These are phyloP conservation scores for Monoplex corrugatus DNA, from an alignment of 2,888 invertebrate genomes.

Conservation along the genomic window DNA sequence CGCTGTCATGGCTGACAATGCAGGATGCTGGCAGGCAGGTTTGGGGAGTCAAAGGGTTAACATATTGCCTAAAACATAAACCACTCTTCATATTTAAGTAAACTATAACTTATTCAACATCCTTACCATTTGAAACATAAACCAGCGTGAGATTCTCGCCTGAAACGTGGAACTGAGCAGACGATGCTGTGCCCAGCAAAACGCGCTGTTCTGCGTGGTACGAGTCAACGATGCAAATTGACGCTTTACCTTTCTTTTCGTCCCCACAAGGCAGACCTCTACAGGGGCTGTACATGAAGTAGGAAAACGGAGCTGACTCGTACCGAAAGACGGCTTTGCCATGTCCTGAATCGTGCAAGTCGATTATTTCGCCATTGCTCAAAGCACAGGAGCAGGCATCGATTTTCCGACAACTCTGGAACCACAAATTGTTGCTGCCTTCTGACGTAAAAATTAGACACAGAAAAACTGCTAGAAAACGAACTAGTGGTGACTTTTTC, in stretches of 20 bases:
- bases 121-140: not conserved
- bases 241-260: not conserved
- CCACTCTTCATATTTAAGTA: no score
- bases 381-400: constrained; percentile 41
- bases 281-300: constrained; percentile 46
- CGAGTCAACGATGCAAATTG: not conserved
- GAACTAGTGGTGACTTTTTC: no score
- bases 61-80: no score
- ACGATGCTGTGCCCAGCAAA: constrained; percentile 7
- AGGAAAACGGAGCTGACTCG: not conserved
- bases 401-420: constrained; percentile 36
- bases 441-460: not conserved
- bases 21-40: not conserved
- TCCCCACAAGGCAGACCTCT: constrained; percentile 32
- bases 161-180: not conserved
- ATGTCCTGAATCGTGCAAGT: constrained; percentile 40
- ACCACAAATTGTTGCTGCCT: not conserved
- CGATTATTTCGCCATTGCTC: constrained; percentile 31
- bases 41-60: no score
- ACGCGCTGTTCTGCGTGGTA: no score
- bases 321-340: constrained; percentile 35
- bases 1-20: not conserved
- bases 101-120: no score
- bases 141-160: not conserved
- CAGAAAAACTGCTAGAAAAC: not conserved